A percentile compares a stretch with the other conserved stretches of the same genome.
Conservation (phyloP, 30 jellyfish, hydroid and myxozoan genomes). For the Rhopilema esculentum region DNA sequence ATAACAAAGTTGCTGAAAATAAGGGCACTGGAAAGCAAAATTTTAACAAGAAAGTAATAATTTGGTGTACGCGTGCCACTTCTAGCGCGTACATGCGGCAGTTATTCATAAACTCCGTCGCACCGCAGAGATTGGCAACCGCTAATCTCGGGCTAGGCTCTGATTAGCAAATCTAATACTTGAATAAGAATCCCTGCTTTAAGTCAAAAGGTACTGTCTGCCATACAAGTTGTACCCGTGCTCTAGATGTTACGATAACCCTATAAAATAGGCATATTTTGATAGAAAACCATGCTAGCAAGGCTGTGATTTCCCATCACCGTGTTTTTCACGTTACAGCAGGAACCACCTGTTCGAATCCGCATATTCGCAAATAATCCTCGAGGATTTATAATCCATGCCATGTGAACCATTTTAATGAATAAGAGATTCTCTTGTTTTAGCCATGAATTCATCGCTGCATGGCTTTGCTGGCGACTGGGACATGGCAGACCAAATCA, state of each 20-base stretch:
- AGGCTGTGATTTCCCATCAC: constrained; percentile 40
- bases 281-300: background rate
- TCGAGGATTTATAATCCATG: background rate
- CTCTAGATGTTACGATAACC: background rate
- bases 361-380: background rate
- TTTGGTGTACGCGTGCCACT: background rate
- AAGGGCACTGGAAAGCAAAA: background rate
- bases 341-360: constrained; percentile 9
- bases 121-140: background rate
- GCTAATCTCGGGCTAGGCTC: background rate
- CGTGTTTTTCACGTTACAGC: background rate
- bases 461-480: constrained; percentile 39
- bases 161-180: background rate
- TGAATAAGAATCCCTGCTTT: background rate
- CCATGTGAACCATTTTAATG: background rate
- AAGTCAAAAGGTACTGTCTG: background rate
- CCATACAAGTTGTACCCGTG: background rate
- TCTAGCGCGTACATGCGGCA: background rate
- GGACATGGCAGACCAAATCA: constrained; percentile 10
- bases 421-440: background rate
- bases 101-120: background rate
- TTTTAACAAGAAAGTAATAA: background rate
- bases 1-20: too few species aligned
- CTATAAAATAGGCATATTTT: background rate
- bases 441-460: constrained; percentile 64